Conservation (phyloP, 1,140 invertebrate genomes). For the Drosophila melanogaster region DNA sequence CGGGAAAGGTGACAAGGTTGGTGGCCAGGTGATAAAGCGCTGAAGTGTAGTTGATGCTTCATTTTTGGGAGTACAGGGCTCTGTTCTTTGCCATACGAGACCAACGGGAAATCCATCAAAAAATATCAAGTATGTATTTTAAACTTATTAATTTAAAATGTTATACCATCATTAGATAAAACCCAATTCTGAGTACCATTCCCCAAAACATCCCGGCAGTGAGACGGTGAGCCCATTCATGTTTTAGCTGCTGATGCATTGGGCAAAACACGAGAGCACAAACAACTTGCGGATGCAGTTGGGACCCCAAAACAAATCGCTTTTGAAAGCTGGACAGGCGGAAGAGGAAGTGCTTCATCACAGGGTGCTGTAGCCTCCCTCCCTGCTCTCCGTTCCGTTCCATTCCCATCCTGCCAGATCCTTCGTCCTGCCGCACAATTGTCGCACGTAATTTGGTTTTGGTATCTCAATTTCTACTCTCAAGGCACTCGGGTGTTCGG, state of each 20-base stretch:
- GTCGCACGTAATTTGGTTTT: constrained; percentile 47
- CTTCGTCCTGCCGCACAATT: constrained; percentile 20
- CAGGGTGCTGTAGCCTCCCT: not conserved
- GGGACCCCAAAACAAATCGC: constrained; percentile 39
- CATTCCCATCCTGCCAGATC: not conserved
- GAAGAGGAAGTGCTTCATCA: constrained; percentile 38
- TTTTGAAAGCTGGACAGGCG: constrained; percentile 19
- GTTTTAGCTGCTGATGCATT: constrained; percentile 15
- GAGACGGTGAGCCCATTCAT: not conserved
- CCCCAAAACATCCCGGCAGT: too few relatives aligned
- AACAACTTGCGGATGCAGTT: constrained; percentile 47
- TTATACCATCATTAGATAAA: constrained; percentile 31
- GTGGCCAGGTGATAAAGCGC: not conserved
- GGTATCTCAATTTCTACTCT: constrained; percentile 42
- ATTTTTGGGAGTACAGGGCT: too few relatives aligned
- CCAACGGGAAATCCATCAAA: too few relatives aligned
- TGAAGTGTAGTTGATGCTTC: too few relatives aligned
- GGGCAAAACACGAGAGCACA: constrained; percentile 8
- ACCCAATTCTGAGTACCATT: not conserved
- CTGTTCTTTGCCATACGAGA: too few relatives aligned
- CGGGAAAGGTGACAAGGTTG: constrained; percentile 4
- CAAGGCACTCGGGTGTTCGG: constrained; percentile 9
- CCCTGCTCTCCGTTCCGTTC: not conserved
- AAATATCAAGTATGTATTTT: too few relatives aligned
- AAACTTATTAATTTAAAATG: not conserved